Percentiles rank a stretch among this genome's conserved stretches.
phyloP scores from a whole-genome alignment of 2,113 vertebrate species.

The Scomber colias region DNA sequence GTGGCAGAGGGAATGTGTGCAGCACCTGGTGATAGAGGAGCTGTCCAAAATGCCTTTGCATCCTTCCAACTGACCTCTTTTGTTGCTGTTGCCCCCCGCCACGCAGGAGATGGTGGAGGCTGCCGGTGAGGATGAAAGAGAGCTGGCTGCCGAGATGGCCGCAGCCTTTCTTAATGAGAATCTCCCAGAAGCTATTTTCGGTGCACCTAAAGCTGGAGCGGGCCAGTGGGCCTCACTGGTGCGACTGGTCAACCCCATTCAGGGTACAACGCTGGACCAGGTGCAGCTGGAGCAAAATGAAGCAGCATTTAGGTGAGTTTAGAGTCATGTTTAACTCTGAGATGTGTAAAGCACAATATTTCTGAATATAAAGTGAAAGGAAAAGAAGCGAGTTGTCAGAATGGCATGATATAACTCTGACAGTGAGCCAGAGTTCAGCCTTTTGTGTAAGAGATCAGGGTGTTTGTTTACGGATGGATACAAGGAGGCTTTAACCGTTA shows the following conservation, averaged over 20 bases:
- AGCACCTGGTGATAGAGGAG: too few species aligned
- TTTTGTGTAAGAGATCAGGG: neutral
- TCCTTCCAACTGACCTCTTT: neutral
- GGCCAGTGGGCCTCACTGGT: constrained; percentile 99
- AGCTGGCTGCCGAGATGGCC: constrained; percentile 98
- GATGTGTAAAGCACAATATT: neutral
- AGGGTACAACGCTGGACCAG: constrained; percentile 93
- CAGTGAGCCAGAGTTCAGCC: neutral
- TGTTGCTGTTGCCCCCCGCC: neutral
- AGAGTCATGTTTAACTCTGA: neutral
- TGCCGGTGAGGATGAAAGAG: constrained; percentile 96
- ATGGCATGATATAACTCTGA: too few species aligned
- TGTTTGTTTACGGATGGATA: neutral
- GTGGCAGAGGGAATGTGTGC: too few species aligned
- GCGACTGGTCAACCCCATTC: constrained; percentile 96
- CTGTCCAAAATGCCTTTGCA: neutral
- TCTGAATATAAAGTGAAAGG: neutral
- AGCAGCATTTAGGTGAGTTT: constrained; percentile 95
- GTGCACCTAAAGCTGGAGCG: constrained; percentile 95
- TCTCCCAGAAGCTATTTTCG: constrained; percentile 96
- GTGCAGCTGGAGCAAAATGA: constrained; percentile 99
- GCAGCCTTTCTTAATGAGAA: constrained; percentile 98
- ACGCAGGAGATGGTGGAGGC: constrained; percentile 98
- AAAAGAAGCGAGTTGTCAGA: too few species aligned
- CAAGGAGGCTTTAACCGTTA: neutral